Evolutionary conservation across 2,888 invertebrate species (phyloP).

Genomic region (Chymomyza procnemis): DNA sequence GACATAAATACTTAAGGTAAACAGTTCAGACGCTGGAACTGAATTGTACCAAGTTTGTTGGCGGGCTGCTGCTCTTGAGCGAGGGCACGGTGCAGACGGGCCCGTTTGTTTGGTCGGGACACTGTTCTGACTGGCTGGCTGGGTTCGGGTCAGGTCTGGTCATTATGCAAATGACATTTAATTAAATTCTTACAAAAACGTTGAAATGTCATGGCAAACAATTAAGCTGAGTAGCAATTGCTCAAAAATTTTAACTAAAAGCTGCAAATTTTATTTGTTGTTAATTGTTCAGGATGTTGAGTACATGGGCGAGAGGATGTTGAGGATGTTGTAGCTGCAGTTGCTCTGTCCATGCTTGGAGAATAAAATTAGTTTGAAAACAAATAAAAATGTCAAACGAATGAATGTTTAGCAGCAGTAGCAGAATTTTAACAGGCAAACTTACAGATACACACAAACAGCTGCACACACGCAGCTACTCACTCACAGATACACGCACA

Average conservation of each 20-base stretch:
- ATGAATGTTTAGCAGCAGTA: slow-evolving; percentile 62
- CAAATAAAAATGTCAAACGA: slow-evolving; percentile 73
- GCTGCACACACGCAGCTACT: too few relatives aligned
- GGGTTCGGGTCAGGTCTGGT: neutral
- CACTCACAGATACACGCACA: slow-evolving; percentile 10
- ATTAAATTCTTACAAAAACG: slow-evolving; percentile 48
- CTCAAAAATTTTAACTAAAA: slow-evolving; percentile 53
- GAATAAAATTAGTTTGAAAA: slow-evolving; percentile 65
- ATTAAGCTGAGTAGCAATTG: slow-evolving; percentile 62
- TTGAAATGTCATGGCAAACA: slow-evolving; percentile 39
- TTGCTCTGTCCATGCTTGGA: neutral
- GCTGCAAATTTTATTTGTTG: slow-evolving; percentile 69
- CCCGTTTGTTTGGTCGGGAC: too few relatives aligned
- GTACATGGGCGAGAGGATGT: neutral
- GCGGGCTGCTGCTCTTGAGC: neutral
- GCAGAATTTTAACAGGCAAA: slow-evolving; percentile 12
- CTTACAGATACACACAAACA: slow-evolving; percentile 22
- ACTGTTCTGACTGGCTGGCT: too few relatives aligned
- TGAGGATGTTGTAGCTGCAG: neutral
- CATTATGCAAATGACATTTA: slow-evolving; percentile 57
- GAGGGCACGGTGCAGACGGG: neutral
- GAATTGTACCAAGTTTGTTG: neutral
- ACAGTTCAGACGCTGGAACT: neutral
- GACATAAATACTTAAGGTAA: neutral
- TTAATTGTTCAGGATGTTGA: slow-evolving; percentile 49